Base-by-base conservation (phyloP, 2,888 invertebrate species). In the Drosophila flavopinicola region DNA sequence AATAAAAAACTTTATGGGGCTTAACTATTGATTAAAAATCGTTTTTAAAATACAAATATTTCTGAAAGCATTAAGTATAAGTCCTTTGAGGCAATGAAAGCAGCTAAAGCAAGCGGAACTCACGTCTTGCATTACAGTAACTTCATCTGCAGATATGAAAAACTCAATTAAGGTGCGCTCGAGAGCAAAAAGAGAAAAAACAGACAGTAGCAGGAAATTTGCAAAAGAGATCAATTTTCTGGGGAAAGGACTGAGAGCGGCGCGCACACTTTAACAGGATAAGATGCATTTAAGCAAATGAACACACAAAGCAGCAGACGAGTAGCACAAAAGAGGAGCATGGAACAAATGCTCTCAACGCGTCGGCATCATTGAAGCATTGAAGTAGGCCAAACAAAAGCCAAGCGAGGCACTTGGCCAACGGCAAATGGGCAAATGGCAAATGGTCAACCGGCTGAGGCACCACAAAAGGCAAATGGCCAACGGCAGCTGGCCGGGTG, bases 271-370 rank as follows among this genome's bases (percentile, higher is more conserved):
- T 82, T 87, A 87, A 82, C 87, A 82, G 87, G 85, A 82, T 82
- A 75, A 87, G 53, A 80, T 67, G 82, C 66, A 54, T 80, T 84
- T 84, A 82, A 79, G 80, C 86, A 86, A 80, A 80, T 80, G 79
- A 67, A 65, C 64, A 52, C 30, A 86, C 77, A 84, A 80, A 63
- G 44, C 1, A 32, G 35, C 57, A 63, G 13, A 23, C 66, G 58
- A 53, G 48, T 60, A 66, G 35, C 24, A 33, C 51, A 39, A 9
- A 57, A 54, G 53, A 38, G 33, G 29, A 66, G 52, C 29, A 38
- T 15, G 38, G 45, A 54, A 42, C 49, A 45, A 54, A 48, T 53
- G 49, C 29, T 51, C 20, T 25, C 20, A 33, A 33, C 35, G 33
- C 53, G 75, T 57, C 85, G 78, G 82, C 57, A 30, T 45, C 20